Base-by-base conservation (phyloP, 1,140 invertebrate species). In the Agrypnia vestita region DNA sequence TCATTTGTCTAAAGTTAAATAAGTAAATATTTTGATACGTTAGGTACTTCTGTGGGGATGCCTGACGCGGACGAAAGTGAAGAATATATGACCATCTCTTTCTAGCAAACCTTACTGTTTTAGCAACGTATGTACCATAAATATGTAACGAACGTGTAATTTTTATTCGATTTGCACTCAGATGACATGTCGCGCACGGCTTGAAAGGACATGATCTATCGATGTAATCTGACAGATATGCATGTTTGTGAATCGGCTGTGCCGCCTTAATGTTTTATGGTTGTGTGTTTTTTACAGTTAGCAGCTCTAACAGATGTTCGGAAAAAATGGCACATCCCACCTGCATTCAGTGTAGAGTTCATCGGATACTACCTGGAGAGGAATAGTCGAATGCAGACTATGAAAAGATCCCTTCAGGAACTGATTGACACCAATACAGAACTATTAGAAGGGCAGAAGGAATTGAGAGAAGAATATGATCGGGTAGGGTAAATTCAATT, bases 241-340 rank as follows among this genome's bases (percentile, higher is more conserved):
- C n/a, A n/a, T n/a, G n/a, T n/a, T n/a, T n/a, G n/a, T n/a, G n/a
- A n/a, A n/a, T n/a, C n/a, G n/a, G n/a, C n/a, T n/a, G n/a, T n/a
- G n/a, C n/a, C n/a, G 11, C 11, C 12, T 15, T n/a, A 7, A 15
- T n/a, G n/a, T 73, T 51, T 21, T 61, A 35, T 47, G 6, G 59
- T 44, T 76, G 59, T 12, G 12, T n/a, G n/a, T 49, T 9, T 21
- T 78, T 79, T 80, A 61, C 62, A 90, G 88, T 90, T 95, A 71
- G 92, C 95, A 49, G 93, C 94, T 3, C 86, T 97, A 3, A 93
- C 94, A 0, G 96, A 98, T 84, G 93, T 97, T 8, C 92, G 95
- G 8, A 97, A 97, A 84, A 98, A 98, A 84, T 98, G 97, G 95
- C 96, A 98, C 86, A 95, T 98, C 69, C 93, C 96, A 4, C 96